Conservation (phyloP, 92 coral and sea anemone species). For the Epizoanthus stellaris region DNA sequence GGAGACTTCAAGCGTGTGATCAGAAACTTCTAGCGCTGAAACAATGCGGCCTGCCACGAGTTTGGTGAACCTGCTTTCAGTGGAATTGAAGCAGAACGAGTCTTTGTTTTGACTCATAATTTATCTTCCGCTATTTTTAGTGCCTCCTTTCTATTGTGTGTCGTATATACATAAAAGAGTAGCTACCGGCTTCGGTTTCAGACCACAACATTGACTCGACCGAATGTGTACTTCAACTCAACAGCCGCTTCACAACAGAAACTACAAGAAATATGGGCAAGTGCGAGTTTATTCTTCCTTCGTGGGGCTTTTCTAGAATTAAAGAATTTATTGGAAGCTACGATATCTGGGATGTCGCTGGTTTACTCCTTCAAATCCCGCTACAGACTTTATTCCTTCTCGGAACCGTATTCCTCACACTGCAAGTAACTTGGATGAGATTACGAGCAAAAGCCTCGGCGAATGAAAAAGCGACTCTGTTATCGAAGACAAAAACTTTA, state of each 20-base stretch:
- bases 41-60: slow-evolving; percentile 44
- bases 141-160: slow-evolving; percentile 39
- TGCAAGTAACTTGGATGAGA: slow-evolving; percentile 81
- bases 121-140: slow-evolving; percentile 45
- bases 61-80: slow-evolving; percentile 12
- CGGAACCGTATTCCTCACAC: slow-evolving; percentile 70
- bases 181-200: slow-evolving; percentile 35
- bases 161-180: slow-evolving; percentile 30
- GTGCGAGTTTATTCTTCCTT: slow-evolving; percentile 33
- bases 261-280: slow-evolving; percentile 23
- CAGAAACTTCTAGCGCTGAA: slow-evolving; percentile 32
- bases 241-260: slow-evolving; percentile 1
- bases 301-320: slow-evolving; percentile 27
- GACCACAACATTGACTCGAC: slow-evolving; percentile 33
- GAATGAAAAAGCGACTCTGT: not conserved
- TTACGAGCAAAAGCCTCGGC: slow-evolving; percentile 47
- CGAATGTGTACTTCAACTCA: slow-evolving; percentile 32
- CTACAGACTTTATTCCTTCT: slow-evolving; percentile 68
- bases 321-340: slow-evolving; percentile 57
- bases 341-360: slow-evolving; percentile 65
- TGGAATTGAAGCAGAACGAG: slow-evolving; percentile 21
- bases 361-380: slow-evolving; percentile 66
- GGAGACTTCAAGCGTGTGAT: slow-evolving; percentile 20
- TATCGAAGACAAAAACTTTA: not conserved
- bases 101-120: slow-evolving; percentile 43